Conservation (phyloP, 2,888 invertebrate genomes). For the Diploptera punctata region DNA sequence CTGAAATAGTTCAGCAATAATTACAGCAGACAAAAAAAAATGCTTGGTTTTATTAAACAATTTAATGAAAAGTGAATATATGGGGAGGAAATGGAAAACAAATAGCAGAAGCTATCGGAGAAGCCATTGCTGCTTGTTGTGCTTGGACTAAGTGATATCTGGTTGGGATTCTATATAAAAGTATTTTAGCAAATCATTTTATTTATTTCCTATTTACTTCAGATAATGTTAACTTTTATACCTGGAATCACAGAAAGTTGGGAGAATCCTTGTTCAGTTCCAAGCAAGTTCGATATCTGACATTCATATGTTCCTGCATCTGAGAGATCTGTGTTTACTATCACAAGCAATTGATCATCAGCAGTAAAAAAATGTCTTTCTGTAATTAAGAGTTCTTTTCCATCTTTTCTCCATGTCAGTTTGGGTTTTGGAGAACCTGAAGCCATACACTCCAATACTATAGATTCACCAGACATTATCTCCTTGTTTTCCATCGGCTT, state of each 20-base stretch:
- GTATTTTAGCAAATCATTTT: too few relatives aligned
- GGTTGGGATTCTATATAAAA: too few relatives aligned
- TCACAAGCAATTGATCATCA: conserved; percentile 86
- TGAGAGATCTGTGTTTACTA: conserved; percentile 75
- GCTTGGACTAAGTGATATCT: too few relatives aligned
- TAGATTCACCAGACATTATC: conserved; percentile 79
- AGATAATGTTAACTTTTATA: too few relatives aligned
- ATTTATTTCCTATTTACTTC: too few relatives aligned
- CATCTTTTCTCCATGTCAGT: conserved; percentile 87
- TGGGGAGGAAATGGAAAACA: too few relatives aligned
- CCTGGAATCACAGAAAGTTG: conserved; percentile 73
- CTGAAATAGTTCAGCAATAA: too few relatives aligned
- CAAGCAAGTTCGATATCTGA: conserved; percentile 85
- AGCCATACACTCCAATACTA: conserved; percentile 88
- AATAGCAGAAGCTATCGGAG: too few relatives aligned
- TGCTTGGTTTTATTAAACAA: too few relatives aligned
- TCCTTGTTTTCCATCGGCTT: conserved; percentile 87
- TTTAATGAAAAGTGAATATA: too few relatives aligned
- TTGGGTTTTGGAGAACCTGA: conserved; percentile 84
- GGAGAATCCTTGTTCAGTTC: conserved; percentile 75
- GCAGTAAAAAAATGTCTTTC: conserved; percentile 88
- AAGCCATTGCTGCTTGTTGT: too few relatives aligned
- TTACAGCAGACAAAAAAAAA: too few relatives aligned
- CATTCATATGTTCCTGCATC: conserved; percentile 92
- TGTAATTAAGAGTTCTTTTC: conserved; percentile 70